These are phyloP conservation scores for Brachionus asplanchnoidis DNA, from an alignment of 1,140 invertebrate genomes.

Conservation along the genomic window DNA sequence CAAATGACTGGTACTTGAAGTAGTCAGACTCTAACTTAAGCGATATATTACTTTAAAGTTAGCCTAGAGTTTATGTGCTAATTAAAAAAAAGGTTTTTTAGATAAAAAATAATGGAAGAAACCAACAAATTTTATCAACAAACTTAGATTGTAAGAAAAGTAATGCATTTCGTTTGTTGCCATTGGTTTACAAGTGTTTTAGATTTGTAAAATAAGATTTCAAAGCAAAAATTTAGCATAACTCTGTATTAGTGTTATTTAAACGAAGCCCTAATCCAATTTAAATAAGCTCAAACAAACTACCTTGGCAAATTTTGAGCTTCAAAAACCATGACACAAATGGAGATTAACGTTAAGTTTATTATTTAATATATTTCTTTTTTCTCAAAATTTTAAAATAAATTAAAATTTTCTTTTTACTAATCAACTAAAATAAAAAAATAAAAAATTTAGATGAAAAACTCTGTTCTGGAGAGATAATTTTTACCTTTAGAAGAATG, in stretches of 20 bases:
- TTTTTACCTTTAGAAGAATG: not conserved
- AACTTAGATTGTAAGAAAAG: not conserved
- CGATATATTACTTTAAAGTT: not conserved
- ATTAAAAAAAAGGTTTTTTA: not conserved
- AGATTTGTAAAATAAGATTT: not conserved
- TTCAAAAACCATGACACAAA: constrained; percentile 2
- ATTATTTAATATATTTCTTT: constrained; percentile 1
- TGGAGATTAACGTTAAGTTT: constrained; percentile 24
- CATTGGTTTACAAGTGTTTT: not conserved
- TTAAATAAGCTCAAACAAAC: not conserved
- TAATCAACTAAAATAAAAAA: not conserved
- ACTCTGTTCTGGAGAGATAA: not conserved
- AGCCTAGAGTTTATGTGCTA: not conserved
- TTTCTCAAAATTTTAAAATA: constrained; percentile 6
- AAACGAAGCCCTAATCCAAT: not conserved
- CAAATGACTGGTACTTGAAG: not conserved
- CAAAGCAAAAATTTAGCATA: not conserved
- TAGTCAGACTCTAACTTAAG: not conserved
- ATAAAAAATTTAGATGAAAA: not conserved
- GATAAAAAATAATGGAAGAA: not conserved
- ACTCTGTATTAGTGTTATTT: not conserved
- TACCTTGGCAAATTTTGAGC: not conserved
- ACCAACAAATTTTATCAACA: not conserved
- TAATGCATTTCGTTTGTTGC: not conserved
- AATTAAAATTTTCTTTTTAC: not conserved